phyloP scores from a whole-genome alignment of 1,140 invertebrate species.

The Oryctes rhinoceros region DNA sequence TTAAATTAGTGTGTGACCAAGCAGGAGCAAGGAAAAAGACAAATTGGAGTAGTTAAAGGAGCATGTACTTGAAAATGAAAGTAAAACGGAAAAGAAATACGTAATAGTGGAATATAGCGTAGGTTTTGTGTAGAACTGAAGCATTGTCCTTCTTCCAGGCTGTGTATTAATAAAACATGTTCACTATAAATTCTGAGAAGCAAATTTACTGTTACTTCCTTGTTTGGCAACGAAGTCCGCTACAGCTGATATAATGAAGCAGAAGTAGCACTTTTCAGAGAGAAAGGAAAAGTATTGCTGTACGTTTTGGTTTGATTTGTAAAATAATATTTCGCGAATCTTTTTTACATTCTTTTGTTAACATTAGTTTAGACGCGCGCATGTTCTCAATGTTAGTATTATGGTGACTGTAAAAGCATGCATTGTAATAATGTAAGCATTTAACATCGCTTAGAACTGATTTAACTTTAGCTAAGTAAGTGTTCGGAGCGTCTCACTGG shows the following conservation, averaged over 20 bases:
- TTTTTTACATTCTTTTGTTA: no score
- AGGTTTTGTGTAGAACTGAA: not conserved
- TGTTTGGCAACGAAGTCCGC: not conserved
- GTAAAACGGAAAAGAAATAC: not conserved
- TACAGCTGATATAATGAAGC: not conserved
- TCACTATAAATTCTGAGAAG: not conserved
- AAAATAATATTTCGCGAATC: no score
- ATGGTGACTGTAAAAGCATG: no score
- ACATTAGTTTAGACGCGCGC: no score
- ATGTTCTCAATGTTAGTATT: no score
- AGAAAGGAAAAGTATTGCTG: no score
- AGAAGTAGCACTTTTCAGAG: no score
- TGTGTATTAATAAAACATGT: not conserved
- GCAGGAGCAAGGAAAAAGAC: not conserved
- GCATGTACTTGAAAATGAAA: not conserved
- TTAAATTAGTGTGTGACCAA: conserved; percentile 17
- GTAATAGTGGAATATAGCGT: not conserved
- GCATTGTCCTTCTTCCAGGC: not conserved
- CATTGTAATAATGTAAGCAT: no score
- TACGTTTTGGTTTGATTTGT: no score
- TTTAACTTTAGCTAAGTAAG: no score
- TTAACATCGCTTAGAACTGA: no score
- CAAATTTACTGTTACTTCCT: not conserved
- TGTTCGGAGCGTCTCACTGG: no score
- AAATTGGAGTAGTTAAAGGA: not conserved